phyloP scores from a whole-genome alignment of 2,888 invertebrate species.

The Caenorhabditis wallacei region DNA sequence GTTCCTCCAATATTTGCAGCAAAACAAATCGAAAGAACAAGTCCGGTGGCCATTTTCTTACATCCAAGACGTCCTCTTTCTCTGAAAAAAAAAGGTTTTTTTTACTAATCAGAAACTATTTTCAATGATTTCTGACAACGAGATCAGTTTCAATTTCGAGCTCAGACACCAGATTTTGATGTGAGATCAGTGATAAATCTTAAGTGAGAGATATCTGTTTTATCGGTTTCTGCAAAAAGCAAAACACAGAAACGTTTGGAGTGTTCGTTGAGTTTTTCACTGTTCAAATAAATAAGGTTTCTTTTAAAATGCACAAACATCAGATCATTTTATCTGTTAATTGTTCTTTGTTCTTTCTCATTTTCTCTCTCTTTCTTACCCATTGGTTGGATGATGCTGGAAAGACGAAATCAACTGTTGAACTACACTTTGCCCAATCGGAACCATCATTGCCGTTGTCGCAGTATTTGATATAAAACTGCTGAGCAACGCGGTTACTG shows the following conservation, averaged over 20 bases:
- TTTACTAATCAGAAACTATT: background rate
- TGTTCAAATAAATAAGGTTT: slow-evolving; percentile 28
- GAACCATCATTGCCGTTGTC: slow-evolving; percentile 88
- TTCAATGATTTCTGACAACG: slow-evolving; percentile 8
- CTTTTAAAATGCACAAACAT: slow-evolving; percentile 11
- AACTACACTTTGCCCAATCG: slow-evolving; percentile 78
- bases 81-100: slow-evolving; percentile 55
- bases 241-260: slow-evolving; percentile 9
- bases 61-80: slow-evolving; percentile 64
- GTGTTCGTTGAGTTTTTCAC: slow-evolving; percentile 14
- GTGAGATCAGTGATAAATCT: slow-evolving; percentile 36
- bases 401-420: slow-evolving; percentile 73
- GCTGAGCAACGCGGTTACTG: slow-evolving; percentile 79
- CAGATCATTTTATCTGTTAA: slow-evolving; percentile 1
- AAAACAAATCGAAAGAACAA: slow-evolving; percentile 79
- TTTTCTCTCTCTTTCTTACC: slow-evolving; percentile 36
- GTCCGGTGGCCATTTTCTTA: slow-evolving; percentile 79
- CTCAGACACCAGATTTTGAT: slow-evolving; percentile 27
- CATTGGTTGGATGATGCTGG: slow-evolving; percentile 73
- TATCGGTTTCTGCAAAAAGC: background rate
- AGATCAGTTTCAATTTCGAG: slow-evolving; percentile 2
- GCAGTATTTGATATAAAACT: slow-evolving; percentile 84
- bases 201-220: slow-evolving; percentile 24
- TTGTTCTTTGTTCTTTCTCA: slow-evolving; percentile 21
- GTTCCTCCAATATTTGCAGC: slow-evolving; percentile 82